Evolutionary conservation across 2,888 invertebrate species (phyloP).

Genomic region (Pardosa pseudoannulata): DNA sequence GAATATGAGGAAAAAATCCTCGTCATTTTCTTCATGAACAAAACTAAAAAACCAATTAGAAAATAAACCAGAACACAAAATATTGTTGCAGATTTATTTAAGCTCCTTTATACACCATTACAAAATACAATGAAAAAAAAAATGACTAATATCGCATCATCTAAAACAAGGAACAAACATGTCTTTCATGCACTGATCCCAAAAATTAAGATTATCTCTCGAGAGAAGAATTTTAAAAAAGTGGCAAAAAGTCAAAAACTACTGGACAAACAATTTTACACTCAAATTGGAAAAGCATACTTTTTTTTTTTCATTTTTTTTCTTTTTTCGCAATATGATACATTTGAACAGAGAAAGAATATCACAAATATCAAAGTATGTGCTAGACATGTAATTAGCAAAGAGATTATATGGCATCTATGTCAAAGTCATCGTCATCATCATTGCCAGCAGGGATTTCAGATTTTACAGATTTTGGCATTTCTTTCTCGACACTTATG

Average conservation of each 20-base stretch:
- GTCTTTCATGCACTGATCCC: slow-evolving; percentile 29
- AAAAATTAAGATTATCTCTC: slow-evolving; percentile 20
- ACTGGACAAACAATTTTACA: slow-evolving; percentile 53
- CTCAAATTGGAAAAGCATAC: slow-evolving; percentile 41
- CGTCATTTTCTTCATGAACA: too few species aligned
- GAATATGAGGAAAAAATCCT: too few species aligned
- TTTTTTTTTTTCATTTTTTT: slow-evolving; percentile 38
- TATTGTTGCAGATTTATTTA: slow-evolving; percentile 60
- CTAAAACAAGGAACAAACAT: slow-evolving; percentile 45
- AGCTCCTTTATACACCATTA: slow-evolving; percentile 70
- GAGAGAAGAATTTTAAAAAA: slow-evolving; percentile 41
- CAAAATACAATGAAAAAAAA: slow-evolving; percentile 67
- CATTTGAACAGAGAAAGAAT: slow-evolving; percentile 56
- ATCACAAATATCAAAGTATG: slow-evolving; percentile 67
- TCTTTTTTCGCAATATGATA: too few species aligned
- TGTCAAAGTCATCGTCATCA: slow-evolving; percentile 86
- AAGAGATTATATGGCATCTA: slow-evolving; percentile 88
- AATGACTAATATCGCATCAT: slow-evolving; percentile 53
- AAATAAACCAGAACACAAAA: slow-evolving; percentile 31
- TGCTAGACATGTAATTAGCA: slow-evolving; percentile 62
- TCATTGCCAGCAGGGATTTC: slow-evolving; percentile 74
- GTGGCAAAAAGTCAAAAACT: slow-evolving; percentile 35
- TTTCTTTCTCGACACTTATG: slow-evolving; percentile 81
- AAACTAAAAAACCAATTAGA: too few species aligned
- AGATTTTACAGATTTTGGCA: slow-evolving; percentile 55